These are phyloP conservation scores for Pithys albifrons DNA, from an alignment of 2,113 vertebrate species.

Conservation along the genomic window DNA sequence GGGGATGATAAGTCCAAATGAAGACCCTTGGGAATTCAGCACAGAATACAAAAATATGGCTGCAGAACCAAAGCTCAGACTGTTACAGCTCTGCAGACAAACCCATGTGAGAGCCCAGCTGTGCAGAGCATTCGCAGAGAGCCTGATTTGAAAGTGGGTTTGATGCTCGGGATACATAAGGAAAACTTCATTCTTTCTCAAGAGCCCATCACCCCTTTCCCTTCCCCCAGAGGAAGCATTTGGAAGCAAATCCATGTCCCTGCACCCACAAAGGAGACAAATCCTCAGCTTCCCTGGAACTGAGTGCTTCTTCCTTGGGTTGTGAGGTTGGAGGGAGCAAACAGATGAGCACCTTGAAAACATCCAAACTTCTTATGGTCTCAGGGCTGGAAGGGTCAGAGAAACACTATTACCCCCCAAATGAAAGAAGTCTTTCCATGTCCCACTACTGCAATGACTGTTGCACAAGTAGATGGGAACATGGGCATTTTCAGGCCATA, in stretches of 20 bases:
- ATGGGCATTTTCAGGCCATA: rapidly evolving
- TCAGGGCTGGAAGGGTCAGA: neutral
- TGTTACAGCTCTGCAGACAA: constrained; percentile 5
- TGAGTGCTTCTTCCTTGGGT: neutral
- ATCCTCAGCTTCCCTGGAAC: neutral
- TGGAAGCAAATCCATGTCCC: neutral
- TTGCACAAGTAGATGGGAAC: neutral
- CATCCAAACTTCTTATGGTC: rapidly evolving
- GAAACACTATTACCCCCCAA: neutral
- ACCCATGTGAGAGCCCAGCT: neutral
- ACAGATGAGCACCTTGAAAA: neutral
- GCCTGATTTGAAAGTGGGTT: neutral
- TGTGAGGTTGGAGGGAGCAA: neutral
- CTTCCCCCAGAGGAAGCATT: neutral
- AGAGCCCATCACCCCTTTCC: neutral
- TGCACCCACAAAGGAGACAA: neutral
- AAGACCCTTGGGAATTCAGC: constrained; percentile 53
- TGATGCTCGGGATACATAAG: neutral
- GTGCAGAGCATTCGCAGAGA: neutral
- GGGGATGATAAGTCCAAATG: constrained; percentile 49
- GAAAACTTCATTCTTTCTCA: neutral
- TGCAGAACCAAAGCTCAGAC: neutral
- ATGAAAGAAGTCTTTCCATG: neutral
- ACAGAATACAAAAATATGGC: constrained; percentile 21
- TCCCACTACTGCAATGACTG: neutral